Evolutionary conservation across 2,113 vertebrate species (phyloP).

Genomic region (Istiophorus platypterus): DNA sequence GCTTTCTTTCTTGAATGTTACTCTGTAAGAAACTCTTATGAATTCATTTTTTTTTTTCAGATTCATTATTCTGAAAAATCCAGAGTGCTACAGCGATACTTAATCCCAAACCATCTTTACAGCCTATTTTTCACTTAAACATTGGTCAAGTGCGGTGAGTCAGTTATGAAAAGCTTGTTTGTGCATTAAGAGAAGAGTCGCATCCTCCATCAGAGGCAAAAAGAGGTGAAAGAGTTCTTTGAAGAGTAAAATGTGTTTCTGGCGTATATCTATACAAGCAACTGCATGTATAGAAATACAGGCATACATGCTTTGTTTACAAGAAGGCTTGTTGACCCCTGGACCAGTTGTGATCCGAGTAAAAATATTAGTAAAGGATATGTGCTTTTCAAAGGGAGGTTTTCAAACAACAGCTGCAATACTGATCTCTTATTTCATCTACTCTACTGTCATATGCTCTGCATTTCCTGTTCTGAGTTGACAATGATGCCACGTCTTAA

Average conservation of each 20-base stretch:
- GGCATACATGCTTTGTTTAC: too few species aligned
- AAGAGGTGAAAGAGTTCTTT: neutral
- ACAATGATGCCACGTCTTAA: slow-evolving; percentile 42
- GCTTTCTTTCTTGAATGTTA: slow-evolving; percentile 4
- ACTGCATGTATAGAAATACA: too few species aligned
- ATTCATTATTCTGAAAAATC: neutral
- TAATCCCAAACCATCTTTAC: neutral
- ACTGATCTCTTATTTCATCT: neutral
- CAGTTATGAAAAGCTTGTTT: slow-evolving; percentile 32
- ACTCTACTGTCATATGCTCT: neutral
- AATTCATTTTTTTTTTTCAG: neutral
- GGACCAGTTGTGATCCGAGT: neutral
- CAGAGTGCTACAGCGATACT: neutral
- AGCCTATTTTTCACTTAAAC: neutral
- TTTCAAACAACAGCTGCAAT: neutral
- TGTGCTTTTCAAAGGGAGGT: too few species aligned
- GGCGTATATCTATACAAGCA: neutral
- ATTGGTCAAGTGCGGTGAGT: neutral
- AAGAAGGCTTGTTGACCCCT: neutral
- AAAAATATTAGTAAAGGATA: neutral
- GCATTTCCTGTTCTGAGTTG: slow-evolving; percentile 8
- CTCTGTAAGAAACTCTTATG: neutral
- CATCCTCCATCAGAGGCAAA: neutral
- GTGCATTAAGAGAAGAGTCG: slow-evolving; percentile 18
- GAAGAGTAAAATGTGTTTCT: neutral